Conservation (phyloP, 2,113 vertebrate species). For the Callocephalon fimbriatum region DNA sequence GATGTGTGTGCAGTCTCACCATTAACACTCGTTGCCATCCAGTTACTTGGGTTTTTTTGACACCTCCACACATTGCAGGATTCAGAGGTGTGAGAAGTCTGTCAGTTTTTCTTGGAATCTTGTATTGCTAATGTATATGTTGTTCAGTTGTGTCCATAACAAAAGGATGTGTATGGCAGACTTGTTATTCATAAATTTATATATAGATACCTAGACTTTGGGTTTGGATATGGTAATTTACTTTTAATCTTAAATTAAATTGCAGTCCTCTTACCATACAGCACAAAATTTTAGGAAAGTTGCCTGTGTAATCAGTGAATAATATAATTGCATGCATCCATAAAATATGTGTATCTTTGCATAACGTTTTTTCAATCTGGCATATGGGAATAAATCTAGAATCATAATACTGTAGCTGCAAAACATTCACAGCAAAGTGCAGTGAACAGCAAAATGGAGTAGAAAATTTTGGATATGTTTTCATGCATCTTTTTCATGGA, state of each 20-base stretch:
- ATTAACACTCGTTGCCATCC: neutral
- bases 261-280: neutral
- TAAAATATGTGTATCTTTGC: neutral
- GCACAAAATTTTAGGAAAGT: neutral
- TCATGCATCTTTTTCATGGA: neutral
- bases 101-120: neutral
- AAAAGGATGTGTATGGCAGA: neutral
- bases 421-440: neutral
- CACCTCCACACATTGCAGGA: neutral
- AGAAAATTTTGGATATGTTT: neutral
- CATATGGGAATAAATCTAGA: neutral
- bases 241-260: neutral
- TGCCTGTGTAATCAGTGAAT: neutral
- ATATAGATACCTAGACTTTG: neutral
- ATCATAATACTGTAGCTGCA: neutral
- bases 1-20: neutral
- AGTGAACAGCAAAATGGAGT: neutral
- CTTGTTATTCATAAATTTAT: neutral
- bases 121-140: neutral
- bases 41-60: neutral
- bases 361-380: conserved; percentile 20
- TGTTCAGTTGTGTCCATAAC: neutral
- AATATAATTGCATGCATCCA: neutral
- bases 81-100: neutral
- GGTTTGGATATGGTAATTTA: neutral